Base-by-base conservation (phyloP, 1,140 invertebrate species). In the Manduca sexta region DNA sequence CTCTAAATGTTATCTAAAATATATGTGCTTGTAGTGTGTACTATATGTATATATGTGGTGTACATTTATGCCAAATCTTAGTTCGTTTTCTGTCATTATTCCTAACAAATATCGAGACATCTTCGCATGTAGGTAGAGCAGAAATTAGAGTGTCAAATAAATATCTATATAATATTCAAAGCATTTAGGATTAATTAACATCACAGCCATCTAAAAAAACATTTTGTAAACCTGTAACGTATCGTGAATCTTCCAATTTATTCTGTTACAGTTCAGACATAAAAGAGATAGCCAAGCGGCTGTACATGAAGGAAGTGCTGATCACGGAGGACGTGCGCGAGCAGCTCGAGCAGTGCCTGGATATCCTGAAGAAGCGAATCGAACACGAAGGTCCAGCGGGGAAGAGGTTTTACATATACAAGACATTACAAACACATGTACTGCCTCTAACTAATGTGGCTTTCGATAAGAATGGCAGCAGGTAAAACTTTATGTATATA, bases 371-470 rank as follows among this genome's bases (percentile, higher is more conserved):
- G 74, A 87, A 87, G 55, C 85, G 90, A 56, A 75, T 90, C 40
- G 76, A 88, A 44, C 84, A 88, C 29, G 87, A 88, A 75, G 74
- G 87, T 61, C 87, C 88, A 0, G 70, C 82, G 4, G 86, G 87
- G 17, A 91, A 92, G 59, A 84, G 88, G 51, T 93, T 90, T 65
- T 90, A 91, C 71, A 88, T 90, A 50, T 89, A 90, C 71, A 90
- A 90, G 67, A 90, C 92, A n/a, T 74, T 95, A 11, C 87, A 89
- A 69, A 90, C 92, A 0, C 93, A 95, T 78, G 89, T 94, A 15
- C 77, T 95, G 37, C 93, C 94, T 8, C 72, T 95, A 1, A 95
- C 93, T 3, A 94, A 94, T 80, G 90, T 94, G 8, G 89, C 91
- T 35, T 92, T 94, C 68, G 91, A 92, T 67, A 92, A 92, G 62